Base-by-base conservation (phyloP, 1,140 invertebrate genomes). In the Aphelenchoides besseyi region DNA sequence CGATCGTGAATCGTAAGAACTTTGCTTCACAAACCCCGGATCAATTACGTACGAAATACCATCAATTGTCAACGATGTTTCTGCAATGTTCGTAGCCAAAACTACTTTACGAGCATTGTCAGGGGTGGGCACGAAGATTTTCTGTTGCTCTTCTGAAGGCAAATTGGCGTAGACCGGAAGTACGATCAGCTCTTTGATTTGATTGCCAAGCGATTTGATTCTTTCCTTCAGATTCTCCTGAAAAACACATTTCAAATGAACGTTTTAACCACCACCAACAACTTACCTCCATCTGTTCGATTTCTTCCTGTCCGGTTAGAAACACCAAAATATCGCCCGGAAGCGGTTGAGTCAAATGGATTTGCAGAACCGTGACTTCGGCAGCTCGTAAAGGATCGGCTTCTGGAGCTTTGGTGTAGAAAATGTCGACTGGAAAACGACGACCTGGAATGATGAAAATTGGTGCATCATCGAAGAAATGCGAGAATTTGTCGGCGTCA, bases 31-130 rank as follows among this genome's bases (percentile, higher is more conserved):
- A 87, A 97, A 99, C 2, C 76, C 97, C 18, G 95, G 94, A 88
- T 99, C 97, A 76, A 99, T 97, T 0, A 99, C 97, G 87, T 96
- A 99, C 61, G 94, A 92, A 74, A 99, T 98, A 78, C 97, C 97
- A 85, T 99, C 96, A 77, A 99, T 99, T 0, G 97, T 99, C 8
- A 99, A 87, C 2, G 95, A 98, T 23, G 97, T 99, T 87, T 80
- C 78, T 0, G 97, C 97, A 83, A 99, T 99, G 85, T 99, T 99
- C 26, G 97, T 99, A 0, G 96, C 96, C 26, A 99, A 86, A 18
- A 98, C 90, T 29, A 97, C 90, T 86, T 90, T 99, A 79, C 96
- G 88, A 0, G 95, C 93, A 70, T 92, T 92, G 28, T 92, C 90
- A 52, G 95, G 95, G 12, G 95, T 97, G 0, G 93, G 93, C 79